Evolutionary conservation across 2,888 invertebrate species (phyloP), one percentile per base, ranked within the genome.

Genomic region (Graphium colonna): DNA sequence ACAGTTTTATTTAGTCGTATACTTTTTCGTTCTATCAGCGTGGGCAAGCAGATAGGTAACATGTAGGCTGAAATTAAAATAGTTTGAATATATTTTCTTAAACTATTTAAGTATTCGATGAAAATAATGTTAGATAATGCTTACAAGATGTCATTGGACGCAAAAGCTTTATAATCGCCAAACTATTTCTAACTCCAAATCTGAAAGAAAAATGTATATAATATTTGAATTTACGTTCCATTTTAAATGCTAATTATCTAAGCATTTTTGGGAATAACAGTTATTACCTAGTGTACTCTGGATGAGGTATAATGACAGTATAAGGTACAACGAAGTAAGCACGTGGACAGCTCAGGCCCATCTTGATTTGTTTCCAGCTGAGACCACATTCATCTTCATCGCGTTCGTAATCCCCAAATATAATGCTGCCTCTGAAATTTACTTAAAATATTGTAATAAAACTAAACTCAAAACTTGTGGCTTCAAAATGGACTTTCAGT

Each of bases 361-460:
- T 62, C 50, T 75, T 80, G 4, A 77, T 51, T 57, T 85, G 77
- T 8, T 61, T 21, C 5, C 60, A 62, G 0, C 76, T 72, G 15
- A 87, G 58, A 0, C 69, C 70, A 48, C 87, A 87, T 16, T 86
- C 82, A 16, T 71, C 65, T 63, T 85, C 87, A 12, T 85, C 84
- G 0, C 80, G 76, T 44, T 82, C 84, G 56, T 87, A 87, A 47
- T 86, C 84, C 1, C 86, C 86, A 55, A 87, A 86, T 44, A 86
- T 69, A 33, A 84, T 65, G 57, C 79, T 76, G 3, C 82, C 83
- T 1, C 87, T 87, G 59, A 1, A 61, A 21, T 21, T 57, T 56
- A n/a, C n/a, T n/a, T n/a, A n/a, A n/a, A n/a, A n/a, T n/a, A n/a
- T n/a, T n/a, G n/a, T n/a, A n/a, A n/a, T n/a, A n/a, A n/a, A n/a